These are phyloP conservation scores for Chironomus tepperi DNA, from an alignment of 1,140 invertebrate genomes.

Conservation along the genomic window DNA sequence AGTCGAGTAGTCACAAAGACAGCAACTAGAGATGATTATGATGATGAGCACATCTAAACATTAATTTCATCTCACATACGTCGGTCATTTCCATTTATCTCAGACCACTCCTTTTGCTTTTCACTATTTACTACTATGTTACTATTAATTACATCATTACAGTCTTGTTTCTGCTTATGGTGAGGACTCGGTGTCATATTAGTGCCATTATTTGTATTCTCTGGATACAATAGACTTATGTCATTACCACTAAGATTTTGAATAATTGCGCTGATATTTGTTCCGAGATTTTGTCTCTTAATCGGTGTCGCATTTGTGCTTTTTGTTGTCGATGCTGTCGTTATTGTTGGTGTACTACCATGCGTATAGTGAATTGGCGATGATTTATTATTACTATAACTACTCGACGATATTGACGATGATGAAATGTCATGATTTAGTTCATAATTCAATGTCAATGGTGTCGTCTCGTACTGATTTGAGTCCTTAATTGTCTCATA, in stretches of 20 bases:
- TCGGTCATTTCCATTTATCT: conserved; percentile 26
- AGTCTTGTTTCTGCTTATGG: conserved; percentile 23
- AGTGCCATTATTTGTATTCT: neutral
- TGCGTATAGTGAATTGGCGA: neutral
- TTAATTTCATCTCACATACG: conserved; percentile 31
- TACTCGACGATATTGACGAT: conserved; percentile 31
- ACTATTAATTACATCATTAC: conserved; percentile 25
- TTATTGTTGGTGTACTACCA: conserved; percentile 24
- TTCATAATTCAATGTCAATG: conserved; percentile 26
- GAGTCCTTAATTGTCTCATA: conserved; percentile 46
- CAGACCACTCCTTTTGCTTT: conserved; percentile 28
- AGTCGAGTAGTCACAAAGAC: too few species aligned
- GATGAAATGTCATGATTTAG: conserved; percentile 23
- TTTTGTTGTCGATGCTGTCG: conserved; percentile 32
- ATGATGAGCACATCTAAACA: conserved; percentile 26
- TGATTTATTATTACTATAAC: conserved; percentile 28
- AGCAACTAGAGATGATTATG: too few species aligned
- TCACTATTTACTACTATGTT: conserved; percentile 15
- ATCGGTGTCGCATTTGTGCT: conserved; percentile 27
- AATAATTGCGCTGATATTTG: conserved; percentile 38
- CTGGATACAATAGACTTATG: conserved; percentile 34
- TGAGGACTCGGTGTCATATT: neutral
- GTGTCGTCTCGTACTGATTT: conserved; percentile 26
- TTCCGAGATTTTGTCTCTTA: conserved; percentile 32
- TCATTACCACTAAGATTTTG: conserved; percentile 39